phyloP scores from a whole-genome alignment of 2,797 vertebrate genomes.

The Odontamblyopus lacepedii region DNA sequence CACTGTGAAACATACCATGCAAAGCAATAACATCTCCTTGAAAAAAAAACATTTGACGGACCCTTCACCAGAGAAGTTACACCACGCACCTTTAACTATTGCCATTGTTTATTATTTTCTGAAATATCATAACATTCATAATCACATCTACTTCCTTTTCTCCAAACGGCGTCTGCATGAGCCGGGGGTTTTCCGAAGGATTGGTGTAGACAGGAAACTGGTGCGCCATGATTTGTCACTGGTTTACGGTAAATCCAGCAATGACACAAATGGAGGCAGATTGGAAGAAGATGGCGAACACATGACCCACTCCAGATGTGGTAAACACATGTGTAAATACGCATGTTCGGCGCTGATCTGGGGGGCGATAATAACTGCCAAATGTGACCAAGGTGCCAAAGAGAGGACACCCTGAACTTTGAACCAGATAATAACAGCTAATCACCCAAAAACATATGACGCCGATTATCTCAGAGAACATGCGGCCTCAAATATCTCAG shows the following conservation, averaged over 20 bases:
- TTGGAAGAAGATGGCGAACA: conserved; percentile 32
- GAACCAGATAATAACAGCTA: conserved; percentile 4
- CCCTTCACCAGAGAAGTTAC: no score
- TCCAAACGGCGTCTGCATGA: not conserved
- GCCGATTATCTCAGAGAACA: not conserved
- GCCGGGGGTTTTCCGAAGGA: conserved; percentile 19
- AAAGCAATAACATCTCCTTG: no score
- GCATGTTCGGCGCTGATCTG: not conserved
- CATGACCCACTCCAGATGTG: conserved; percentile 40
- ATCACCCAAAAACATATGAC: conserved; percentile 4
- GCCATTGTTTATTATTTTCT: not conserved
- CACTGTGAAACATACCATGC: no score
- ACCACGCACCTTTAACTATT: not conserved
- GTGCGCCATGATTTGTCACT: conserved; percentile 37
- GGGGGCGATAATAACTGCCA: conserved; percentile 21
- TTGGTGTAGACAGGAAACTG: conserved; percentile 13
- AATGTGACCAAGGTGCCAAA: conserved; percentile 25
- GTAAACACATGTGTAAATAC: conserved; percentile 16
- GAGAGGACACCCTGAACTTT: conserved; percentile 24
- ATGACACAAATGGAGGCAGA: conserved; percentile 34
- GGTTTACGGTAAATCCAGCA: conserved; percentile 14
- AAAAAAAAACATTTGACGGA: no score
- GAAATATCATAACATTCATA: not conserved
- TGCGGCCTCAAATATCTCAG: not conserved
- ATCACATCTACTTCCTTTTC: not conserved